Conservation (phyloP, 2,888 invertebrate genomes). For the Mesopsocus fuscifrons region DNA sequence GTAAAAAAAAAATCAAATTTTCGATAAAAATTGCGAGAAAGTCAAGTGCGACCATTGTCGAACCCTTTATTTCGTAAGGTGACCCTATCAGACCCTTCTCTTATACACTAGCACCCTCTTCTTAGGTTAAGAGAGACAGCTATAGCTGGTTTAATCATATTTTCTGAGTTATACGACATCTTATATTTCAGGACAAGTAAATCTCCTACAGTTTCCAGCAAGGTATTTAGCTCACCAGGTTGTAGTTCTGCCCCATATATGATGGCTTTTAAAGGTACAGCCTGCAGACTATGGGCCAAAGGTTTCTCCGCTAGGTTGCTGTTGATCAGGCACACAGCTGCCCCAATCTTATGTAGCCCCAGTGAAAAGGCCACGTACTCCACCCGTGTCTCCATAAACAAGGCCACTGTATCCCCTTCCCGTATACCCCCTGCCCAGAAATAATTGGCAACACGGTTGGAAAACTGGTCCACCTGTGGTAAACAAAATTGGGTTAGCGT, state of each 20-base stretch:
- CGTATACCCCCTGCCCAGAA: conserved; percentile 18
- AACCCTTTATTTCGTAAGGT: too few relatives aligned
- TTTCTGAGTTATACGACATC: too few relatives aligned
- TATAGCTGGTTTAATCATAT: too few relatives aligned
- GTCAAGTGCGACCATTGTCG: too few relatives aligned
- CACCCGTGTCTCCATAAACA: conserved; percentile 37
- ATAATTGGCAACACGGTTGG: conserved; percentile 19
- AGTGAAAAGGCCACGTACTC: conserved; percentile 39
- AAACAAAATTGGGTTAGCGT: conserved; percentile 13
- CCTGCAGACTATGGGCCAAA: conserved; percentile 32
- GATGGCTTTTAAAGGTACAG: conserved; percentile 30
- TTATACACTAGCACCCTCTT: too few relatives aligned
- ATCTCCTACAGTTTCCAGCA: too few relatives aligned
- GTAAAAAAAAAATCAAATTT: too few relatives aligned
- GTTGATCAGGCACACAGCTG: conserved; percentile 35
- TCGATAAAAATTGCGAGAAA: too few relatives aligned
- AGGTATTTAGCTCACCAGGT: conserved; percentile 21
- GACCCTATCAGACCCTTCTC: too few relatives aligned
- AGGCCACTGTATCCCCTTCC: conserved; percentile 34
- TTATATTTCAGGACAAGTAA: too few relatives aligned
- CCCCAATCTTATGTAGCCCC: conserved; percentile 33
- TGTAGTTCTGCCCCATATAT: conserved; percentile 27
- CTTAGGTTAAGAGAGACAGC: too few relatives aligned
- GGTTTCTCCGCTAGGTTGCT: conserved; percentile 33
- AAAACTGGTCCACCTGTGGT: conserved; percentile 24